phyloP scores from a whole-genome alignment of 2,888 invertebrate genomes.

The Drosophila putrida region DNA sequence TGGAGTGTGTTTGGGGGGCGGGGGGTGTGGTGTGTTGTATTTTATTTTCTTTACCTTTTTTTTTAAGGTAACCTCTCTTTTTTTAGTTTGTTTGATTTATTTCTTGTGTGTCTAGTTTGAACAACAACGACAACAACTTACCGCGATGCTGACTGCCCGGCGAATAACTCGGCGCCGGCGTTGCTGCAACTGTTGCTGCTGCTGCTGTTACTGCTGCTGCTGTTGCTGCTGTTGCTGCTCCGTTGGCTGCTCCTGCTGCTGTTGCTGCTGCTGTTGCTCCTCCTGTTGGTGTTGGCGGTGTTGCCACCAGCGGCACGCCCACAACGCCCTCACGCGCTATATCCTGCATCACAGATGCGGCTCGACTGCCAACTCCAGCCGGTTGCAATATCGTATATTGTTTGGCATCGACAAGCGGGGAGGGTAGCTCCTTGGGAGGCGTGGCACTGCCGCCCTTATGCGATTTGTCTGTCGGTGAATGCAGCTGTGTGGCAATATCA shows the following conservation, averaged over 20 bases:
- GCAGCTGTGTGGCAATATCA: slow-evolving; percentile 57
- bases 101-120: slow-evolving; percentile 41
- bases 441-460: slow-evolving; percentile 24
- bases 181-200: slow-evolving; percentile 83
- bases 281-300: slow-evolving; percentile 47
- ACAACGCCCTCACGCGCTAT: slow-evolving; percentile 89
- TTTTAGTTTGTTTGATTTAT: not conserved
- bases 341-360: slow-evolving; percentile 93
- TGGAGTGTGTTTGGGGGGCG: not conserved
- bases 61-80: not conserved
- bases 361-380: slow-evolving; percentile 92
- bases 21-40: slow-evolving; percentile 4
- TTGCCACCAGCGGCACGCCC: slow-evolving; percentile 86
- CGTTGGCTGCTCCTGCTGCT: slow-evolving; percentile 9
- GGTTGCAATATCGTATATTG: slow-evolving; percentile 95
- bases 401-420: slow-evolving; percentile 86
- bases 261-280: slow-evolving; percentile 18
- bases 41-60: not conserved
- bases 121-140: slow-evolving; percentile 86
- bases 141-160: slow-evolving; percentile 92
- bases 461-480: slow-evolving; percentile 37
- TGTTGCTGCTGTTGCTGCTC: slow-evolving; percentile 13
- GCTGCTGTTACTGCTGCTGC: slow-evolving; percentile 22
- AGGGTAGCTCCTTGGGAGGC: slow-evolving; percentile 37
- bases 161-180: slow-evolving; percentile 88